Conservation (phyloP, 1,140 invertebrate genomes). For the Aphis craccivora region DNA sequence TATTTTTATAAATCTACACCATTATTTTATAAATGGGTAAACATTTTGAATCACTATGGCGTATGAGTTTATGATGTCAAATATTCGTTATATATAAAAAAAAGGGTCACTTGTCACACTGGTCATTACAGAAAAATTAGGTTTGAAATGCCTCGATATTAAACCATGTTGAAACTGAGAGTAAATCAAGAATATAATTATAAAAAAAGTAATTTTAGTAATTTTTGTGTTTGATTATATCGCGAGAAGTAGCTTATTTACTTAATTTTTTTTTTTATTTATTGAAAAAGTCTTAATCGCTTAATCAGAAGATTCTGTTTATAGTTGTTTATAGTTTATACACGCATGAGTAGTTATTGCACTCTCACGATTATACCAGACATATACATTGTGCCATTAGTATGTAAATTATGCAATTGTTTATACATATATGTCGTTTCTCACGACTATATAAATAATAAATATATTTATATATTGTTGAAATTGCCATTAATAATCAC, state of each 20-base stretch:
- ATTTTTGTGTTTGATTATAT: background rate
- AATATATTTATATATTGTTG: conserved; percentile 17
- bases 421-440: background rate
- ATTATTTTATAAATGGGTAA: too few relatives aligned
- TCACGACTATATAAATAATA: background rate
- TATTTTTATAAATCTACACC: too few relatives aligned
- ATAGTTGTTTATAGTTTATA: background rate
- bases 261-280: background rate
- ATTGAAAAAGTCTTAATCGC: background rate
- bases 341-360: background rate
- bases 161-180: background rate
- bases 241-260: background rate
- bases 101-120: too few relatives aligned
- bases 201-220: background rate
- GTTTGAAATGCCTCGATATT: background rate
- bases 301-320: conserved; percentile 30
- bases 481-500: background rate
- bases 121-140: background rate
- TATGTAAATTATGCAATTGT: background rate
- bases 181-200: background rate
- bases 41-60: too few relatives aligned
- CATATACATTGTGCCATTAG: background rate
- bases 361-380: background rate
- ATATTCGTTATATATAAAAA: too few relatives aligned
- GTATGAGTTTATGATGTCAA: too few relatives aligned